These are phyloP conservation scores for Polydrusus cervinus DNA, from an alignment of 2,888 invertebrate species.

Conservation along the genomic window DNA sequence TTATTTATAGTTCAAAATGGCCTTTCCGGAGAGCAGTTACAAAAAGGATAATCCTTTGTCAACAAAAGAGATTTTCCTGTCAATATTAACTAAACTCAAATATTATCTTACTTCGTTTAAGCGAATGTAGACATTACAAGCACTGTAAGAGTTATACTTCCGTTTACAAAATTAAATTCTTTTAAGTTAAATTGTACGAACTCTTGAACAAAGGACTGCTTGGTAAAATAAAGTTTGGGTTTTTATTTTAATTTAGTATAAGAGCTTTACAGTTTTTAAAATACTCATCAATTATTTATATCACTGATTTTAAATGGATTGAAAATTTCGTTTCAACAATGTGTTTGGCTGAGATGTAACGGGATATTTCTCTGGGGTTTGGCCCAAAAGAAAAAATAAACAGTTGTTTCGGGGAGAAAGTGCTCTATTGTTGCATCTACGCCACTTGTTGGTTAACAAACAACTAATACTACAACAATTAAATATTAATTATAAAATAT, in stretches of 20 bases:
- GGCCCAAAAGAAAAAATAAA: too few species aligned
- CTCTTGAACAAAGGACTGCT: background rate
- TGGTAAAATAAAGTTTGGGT: background rate
- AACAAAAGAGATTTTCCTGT: constrained; percentile 1
- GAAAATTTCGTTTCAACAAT: too few species aligned
- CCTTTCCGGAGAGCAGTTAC: background rate
- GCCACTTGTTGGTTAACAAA: too few species aligned
- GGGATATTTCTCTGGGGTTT: too few species aligned
- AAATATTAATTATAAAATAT: too few species aligned
- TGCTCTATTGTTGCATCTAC: too few species aligned
- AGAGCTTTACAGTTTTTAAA: too few species aligned
- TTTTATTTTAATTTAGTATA: background rate
- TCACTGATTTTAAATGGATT: background rate
- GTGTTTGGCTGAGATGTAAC: too few species aligned
- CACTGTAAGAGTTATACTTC: background rate
- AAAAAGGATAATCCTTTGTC: background rate
- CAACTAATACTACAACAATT: too few species aligned
- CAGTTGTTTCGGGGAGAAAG: too few species aligned
- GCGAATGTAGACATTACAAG: background rate
- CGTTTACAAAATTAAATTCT: background rate
- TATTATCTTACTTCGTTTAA: background rate
- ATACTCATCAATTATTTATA: too few species aligned
- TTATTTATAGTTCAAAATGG: constrained; percentile 12
- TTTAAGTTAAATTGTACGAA: background rate
- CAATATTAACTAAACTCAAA: constrained; percentile 8